Conservation (phyloP, 2,113 vertebrate genomes). For the Chunga burmeisteri region DNA sequence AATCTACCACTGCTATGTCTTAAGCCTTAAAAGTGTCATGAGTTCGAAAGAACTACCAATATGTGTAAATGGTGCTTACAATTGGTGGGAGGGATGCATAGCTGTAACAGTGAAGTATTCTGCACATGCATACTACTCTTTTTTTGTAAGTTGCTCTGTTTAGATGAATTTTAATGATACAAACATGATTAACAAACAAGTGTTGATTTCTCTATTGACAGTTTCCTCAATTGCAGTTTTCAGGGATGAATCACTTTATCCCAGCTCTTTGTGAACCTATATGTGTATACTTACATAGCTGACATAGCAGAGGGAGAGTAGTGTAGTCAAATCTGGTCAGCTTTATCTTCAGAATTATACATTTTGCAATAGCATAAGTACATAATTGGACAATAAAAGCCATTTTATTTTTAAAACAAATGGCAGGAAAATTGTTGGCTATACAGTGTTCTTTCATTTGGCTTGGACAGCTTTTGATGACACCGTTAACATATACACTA, state of each 20-base stretch:
- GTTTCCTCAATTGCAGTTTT: background rate
- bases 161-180: background rate
- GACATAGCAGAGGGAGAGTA: background rate
- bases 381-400: constrained; percentile 8
- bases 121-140: background rate
- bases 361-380: constrained; percentile 12
- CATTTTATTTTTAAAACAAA: constrained; percentile 47
- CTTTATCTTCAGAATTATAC: constrained; percentile 7
- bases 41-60: background rate
- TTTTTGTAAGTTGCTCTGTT: background rate
- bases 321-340: background rate
- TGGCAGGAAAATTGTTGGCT: constrained; percentile 6
- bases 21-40: background rate
- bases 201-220: background rate
- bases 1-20: background rate
- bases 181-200: background rate
- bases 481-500: background rate
- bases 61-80: background rate
- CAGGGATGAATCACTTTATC: background rate
- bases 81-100: background rate
- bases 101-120: background rate
- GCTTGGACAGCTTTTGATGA: background rate
- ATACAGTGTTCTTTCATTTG: background rate
- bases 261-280: background rate
- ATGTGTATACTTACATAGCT: background rate